phyloP scores from a whole-genome alignment of 2,113 vertebrate species.

The Upupa epops region DNA sequence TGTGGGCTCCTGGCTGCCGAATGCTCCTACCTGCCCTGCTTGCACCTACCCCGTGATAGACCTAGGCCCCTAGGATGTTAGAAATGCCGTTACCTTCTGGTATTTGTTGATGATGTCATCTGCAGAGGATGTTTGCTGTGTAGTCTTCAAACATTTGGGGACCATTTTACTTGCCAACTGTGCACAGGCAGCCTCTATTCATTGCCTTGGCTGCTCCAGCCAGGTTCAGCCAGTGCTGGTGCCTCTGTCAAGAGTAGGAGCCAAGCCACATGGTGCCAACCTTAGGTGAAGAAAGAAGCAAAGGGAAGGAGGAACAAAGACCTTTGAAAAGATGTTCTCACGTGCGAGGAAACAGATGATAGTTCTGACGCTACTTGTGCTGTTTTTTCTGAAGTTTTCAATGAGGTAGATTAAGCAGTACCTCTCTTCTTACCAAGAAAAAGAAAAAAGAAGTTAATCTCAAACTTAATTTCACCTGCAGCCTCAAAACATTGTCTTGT shows the following conservation, averaged over 20 bases:
- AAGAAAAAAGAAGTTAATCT: background rate
- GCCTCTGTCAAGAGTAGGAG: background rate
- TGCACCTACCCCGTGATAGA: background rate
- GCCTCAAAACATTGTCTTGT: background rate
- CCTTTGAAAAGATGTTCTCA: background rate
- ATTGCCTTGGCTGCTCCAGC: background rate
- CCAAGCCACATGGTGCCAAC: background rate
- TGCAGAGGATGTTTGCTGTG: background rate
- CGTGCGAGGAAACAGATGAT: background rate
- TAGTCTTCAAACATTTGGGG: background rate
- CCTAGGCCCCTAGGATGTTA: background rate
- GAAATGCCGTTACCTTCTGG: background rate
- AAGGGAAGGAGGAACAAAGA: background rate
- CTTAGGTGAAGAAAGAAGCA: background rate
- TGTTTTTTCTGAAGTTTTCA: background rate
- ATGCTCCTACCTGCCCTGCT: background rate
- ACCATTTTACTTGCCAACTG: background rate
- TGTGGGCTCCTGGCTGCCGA: background rate
- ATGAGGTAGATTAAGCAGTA: background rate
- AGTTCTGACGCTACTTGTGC: background rate
- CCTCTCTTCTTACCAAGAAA: background rate
- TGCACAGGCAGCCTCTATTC: accelerated
- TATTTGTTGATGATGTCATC: background rate
- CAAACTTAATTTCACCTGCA: background rate
- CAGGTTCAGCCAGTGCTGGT: background rate